A percentile compares a stretch with the other conserved stretches of the same genome.
These are phyloP conservation scores for Drosophila aldrichi DNA, from an alignment of 2,888 invertebrate genomes.

Conservation along the genomic window DNA sequence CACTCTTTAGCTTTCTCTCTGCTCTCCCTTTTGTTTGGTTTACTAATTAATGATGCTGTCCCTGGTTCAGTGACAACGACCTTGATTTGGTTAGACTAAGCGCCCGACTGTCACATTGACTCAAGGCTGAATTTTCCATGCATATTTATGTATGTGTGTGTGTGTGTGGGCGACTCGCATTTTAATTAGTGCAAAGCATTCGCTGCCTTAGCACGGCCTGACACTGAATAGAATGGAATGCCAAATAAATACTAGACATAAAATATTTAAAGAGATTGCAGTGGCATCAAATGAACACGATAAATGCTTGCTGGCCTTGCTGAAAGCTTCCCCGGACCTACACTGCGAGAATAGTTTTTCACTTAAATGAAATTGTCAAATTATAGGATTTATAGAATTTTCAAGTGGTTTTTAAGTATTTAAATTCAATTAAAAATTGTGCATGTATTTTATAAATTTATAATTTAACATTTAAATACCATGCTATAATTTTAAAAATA, in stretches of 20 bases:
- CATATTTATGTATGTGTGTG: constrained; percentile 45
- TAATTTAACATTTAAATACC: too few relatives aligned
- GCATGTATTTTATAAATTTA: too few relatives aligned
- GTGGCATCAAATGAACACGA: constrained; percentile 5
- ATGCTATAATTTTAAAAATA: too few relatives aligned
- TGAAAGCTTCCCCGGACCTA: neutral
- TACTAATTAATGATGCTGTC: constrained; percentile 66
- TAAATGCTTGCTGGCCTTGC: constrained; percentile 29
- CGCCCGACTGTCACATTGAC: constrained; percentile 30
- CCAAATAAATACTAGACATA: constrained; percentile 12
- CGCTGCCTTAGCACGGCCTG: constrained; percentile 34
- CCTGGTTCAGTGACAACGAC: constrained; percentile 46
- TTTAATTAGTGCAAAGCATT: constrained; percentile 65
- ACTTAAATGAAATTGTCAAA: neutral
- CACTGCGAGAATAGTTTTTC: neutral
- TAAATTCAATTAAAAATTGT: too few relatives aligned
- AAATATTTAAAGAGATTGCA: constrained; percentile 40
- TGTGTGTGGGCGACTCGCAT: constrained; percentile 37
- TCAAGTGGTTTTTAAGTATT: too few relatives aligned
- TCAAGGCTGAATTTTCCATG: constrained; percentile 35
- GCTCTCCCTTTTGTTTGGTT: constrained; percentile 12
- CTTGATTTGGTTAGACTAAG: constrained; percentile 35
- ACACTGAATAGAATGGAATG: constrained; percentile 1
- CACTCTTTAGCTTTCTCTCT: neutral
- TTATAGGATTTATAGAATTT: neutral